phyloP scores from a whole-genome alignment of 2,113 vertebrate species.

The Brachyhypopomus gauderio region DNA sequence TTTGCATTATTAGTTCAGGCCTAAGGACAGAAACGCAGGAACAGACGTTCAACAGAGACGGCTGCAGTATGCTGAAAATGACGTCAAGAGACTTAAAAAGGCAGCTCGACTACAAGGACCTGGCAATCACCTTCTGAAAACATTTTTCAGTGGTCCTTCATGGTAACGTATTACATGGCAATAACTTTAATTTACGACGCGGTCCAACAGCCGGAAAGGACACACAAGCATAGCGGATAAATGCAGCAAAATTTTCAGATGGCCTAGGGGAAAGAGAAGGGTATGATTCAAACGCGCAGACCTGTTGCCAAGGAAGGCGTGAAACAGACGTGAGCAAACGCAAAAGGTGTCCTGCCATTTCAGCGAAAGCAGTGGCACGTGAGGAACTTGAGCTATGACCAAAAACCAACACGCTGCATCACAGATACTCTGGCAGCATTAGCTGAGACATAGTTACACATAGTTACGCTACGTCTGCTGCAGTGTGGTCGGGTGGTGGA shows the following conservation, averaged over 20 bases:
- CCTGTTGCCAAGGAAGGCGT: not conserved
- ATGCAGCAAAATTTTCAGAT: not conserved
- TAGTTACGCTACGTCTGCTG: too few relatives aligned
- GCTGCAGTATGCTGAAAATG: constrained; percentile 3
- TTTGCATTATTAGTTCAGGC: constrained; percentile 4
- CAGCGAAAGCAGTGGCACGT: not conserved
- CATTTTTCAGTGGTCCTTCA: not conserved
- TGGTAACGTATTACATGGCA: not conserved
- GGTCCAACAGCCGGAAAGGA: not conserved
- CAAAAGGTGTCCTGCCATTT: not conserved
- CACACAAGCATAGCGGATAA: not conserved
- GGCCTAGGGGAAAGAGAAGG: not conserved
- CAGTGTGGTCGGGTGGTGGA: too few relatives aligned
- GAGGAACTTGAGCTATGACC: not conserved
- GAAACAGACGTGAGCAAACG: not conserved
- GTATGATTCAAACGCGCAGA: not conserved
- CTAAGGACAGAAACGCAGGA: constrained; percentile 35
- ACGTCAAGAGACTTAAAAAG: not conserved
- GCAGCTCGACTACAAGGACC: constrained; percentile 8
- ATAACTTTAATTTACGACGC: not conserved
- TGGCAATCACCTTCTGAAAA: not conserved
- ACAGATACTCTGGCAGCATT: not conserved
- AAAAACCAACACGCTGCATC: not conserved
- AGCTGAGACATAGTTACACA: too few relatives aligned
- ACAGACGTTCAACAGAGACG: not conserved